These are phyloP conservation scores for Cebidichthys violaceus DNA, from an alignment of 2,113 vertebrate genomes.

Conservation along the genomic window DNA sequence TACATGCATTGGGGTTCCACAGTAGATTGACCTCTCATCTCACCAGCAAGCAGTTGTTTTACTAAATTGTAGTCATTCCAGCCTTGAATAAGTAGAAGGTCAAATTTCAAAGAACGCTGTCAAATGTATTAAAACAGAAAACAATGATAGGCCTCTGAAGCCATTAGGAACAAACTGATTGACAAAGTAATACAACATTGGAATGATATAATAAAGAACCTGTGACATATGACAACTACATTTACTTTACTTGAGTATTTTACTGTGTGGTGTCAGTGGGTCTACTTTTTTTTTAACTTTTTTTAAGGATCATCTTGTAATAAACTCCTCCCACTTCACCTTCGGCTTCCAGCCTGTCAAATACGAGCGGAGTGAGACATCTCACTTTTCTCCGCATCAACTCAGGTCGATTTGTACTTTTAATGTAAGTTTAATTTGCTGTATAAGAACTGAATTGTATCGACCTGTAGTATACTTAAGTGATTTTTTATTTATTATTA, in stretches of 20 bases:
- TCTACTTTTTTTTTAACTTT: neutral
- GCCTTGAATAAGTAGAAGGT: neutral
- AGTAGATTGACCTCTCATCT: neutral
- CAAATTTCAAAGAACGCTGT: neutral
- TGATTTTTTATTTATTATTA: too few species aligned
- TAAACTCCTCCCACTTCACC: neutral
- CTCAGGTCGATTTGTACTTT: neutral
- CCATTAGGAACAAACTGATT: neutral
- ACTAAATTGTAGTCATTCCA: neutral
- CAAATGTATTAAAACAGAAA: neutral
- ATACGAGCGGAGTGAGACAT: conserved; percentile 39
- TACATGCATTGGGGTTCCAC: neutral
- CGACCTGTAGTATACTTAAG: accelerated
- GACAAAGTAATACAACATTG: neutral
- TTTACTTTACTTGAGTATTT: neutral
- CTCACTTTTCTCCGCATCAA: neutral
- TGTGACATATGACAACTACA: neutral
- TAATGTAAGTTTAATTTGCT: neutral
- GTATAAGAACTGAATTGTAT: too few species aligned
- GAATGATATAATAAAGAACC: neutral
- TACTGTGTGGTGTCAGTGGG: neutral
- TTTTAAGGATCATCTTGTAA: neutral
- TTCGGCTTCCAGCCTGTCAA: neutral
- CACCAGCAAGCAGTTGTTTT: neutral
- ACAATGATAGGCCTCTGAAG: neutral